Evolutionary conservation across 2,888 invertebrate species (phyloP), one percentile per base, ranked within the genome.

Genomic region (Aelia acuminata): DNA sequence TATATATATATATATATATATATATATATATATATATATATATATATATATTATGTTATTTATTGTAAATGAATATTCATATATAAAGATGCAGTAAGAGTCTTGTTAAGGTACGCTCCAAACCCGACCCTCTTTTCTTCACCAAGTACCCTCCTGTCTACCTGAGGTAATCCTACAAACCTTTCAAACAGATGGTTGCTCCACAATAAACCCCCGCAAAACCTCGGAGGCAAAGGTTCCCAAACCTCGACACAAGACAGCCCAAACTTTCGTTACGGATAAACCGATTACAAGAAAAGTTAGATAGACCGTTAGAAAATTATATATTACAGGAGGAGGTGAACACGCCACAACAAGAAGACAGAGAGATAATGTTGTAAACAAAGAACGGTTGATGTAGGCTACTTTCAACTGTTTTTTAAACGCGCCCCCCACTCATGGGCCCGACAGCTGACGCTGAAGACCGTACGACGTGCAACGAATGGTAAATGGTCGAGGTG

Each of bases 361-460:
- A 53, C 43, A 26, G 3, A 0, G 7, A 35, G 63, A 70, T 70
- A 70, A 70, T 15, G 63, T 18, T 70, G 63, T 70, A 70, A 70
- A 70, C 63, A 70, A 70, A 31, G 18, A 31, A 26, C 35, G 31
- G 63, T 70, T 70, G 63, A 18, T 63, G 63, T 70, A 70, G 63
- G 63, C 20, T 35, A 70, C 63, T 35, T 35, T 7, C 15, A 35
- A 70, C 31, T 18, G 63, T 70, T 70, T 70, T 57, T 57, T 26
- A 57, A 57, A 15, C 13, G 4, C 7, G 4, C 22, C 7, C 57
- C 18, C 35, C 63, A 31, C 18, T 35, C 20, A 3, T 13, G 1
- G 1, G 0, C 63, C 63, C 31, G 1, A 35, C 63, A 70, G 63
- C 31, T 70, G 63, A 35, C 18, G 18, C 31, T 70, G 63, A 35